Conservation (phyloP, 1,140 invertebrate species). For the Hyphantria cunea region DNA sequence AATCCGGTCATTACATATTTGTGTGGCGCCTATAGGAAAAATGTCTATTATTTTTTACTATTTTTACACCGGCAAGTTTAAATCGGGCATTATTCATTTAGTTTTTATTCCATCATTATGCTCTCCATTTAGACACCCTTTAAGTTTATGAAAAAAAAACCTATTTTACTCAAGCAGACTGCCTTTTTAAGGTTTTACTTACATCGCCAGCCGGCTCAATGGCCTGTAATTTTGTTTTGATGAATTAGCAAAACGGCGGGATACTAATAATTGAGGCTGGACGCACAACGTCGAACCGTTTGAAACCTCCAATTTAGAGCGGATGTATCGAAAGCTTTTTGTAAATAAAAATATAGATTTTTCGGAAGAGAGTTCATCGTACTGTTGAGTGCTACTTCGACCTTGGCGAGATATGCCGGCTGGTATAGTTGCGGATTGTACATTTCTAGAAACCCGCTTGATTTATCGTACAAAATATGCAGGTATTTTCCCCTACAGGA, state of each 20-base stretch:
- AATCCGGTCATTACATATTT: too few relatives aligned
- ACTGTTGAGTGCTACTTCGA: conserved; percentile 28
- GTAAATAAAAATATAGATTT: conserved; percentile 37
- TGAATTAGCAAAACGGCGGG: conserved; percentile 49
- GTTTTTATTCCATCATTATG: too few relatives aligned
- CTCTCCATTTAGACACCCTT: too few relatives aligned
- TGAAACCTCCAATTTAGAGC: conserved; percentile 39
- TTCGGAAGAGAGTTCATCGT: conserved; percentile 38
- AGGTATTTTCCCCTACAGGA: too few relatives aligned
- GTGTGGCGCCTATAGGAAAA: too few relatives aligned
- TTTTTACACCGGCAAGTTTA: too few relatives aligned
- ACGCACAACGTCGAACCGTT: conserved; percentile 27
- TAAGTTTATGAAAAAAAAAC: too few relatives aligned
- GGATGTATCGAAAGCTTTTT: conserved; percentile 44
- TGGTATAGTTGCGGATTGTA: neutral
- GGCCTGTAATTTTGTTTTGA: conserved; percentile 55
- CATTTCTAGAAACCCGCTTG: too few relatives aligned
- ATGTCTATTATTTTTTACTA: too few relatives aligned
- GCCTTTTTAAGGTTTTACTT: too few relatives aligned
- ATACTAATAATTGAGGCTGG: conserved; percentile 43
- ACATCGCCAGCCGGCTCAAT: conserved; percentile 30
- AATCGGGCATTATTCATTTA: too few relatives aligned
- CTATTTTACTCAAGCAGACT: conserved; percentile 19
- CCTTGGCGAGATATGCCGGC: conserved; percentile 26
- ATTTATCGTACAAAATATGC: too few relatives aligned